Base-by-base conservation (phyloP, 2,888 invertebrate genomes). In the Bruchidius siliquastri region DNA sequence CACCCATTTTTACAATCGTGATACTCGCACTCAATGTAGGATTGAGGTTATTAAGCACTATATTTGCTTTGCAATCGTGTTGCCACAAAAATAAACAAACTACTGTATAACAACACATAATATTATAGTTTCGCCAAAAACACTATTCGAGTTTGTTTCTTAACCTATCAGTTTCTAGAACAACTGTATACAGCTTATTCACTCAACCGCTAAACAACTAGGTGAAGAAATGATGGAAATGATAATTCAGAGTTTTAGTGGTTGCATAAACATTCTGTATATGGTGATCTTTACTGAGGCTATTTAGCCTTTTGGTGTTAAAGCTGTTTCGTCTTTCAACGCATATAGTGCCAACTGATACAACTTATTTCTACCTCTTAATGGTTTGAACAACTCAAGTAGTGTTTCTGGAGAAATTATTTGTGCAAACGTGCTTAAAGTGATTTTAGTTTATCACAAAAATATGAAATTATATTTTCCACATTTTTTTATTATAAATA, bases 1-100 rank as follows among this genome's bases (percentile, higher is more conserved):
- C 85, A 86, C 85, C 84, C 86, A 84, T 81, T 79, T 81, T 80
- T 79, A 80, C 71, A 71, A 69, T 71, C 70, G 67, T 79, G 76
- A 74, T 77, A 76, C 74, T 78, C 75, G 80, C 81, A 82, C 81
- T 79, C 72, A 74, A 49, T 72, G 79, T 82, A 82, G 80, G 80
- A 76, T 75, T 80, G 81, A 82, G 78, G 79, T 78, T 79, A 76
- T 77, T 74, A 73, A 74, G 74, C 75, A 72, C 49, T 49, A 49
- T 49, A 49, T 3, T 3, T 49, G 49, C 49, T 49, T 49, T 49
- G 49, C 49, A 49, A 49, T 30, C 6, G 49, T 49, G 49, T 49
- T 49, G 49, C 49, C 49, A 49, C 49, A 49, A 49, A 49, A 49
- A 49, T 49, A 49, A 49, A 49, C 49, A 49, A 49, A 49, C 18